Base-by-base conservation (phyloP, 2,888 invertebrate species). In the Tolmerus cingulatus region DNA sequence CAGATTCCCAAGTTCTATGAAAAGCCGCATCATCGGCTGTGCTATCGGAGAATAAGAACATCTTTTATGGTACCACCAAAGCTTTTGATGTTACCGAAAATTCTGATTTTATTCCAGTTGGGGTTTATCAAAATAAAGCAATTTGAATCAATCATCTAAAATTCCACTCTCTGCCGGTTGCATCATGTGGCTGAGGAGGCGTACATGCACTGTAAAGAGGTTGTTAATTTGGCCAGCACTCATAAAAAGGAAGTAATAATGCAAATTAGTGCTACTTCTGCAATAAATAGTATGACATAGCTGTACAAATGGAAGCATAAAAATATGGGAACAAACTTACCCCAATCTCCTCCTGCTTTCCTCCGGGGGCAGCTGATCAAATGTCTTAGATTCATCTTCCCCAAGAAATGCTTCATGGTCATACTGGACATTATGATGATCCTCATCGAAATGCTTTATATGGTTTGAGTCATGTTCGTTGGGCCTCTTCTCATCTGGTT, bases 341-440 rank as follows among this genome's bases (percentile, higher is more conserved):
- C 96, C 96, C 40, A 99, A 93, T 91, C 98, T 94, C 87, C 97
- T 94, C 91, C 97, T 96, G 92, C 98, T 98, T 92, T 99, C 99
- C 92, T 99, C 98, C 2, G 99, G 99, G 0, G 97, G 94, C 76
- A 99, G 93, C 90, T 98, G 96, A 91, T 99, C 98, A 91, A 99
- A 99, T 4, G 97, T 96, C 91, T 97, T 97, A 0, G 99, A 97
- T 90, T 96, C 95, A 89, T 98, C 97, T 91, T 98, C 97, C 0
- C 99, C 99, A 14, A 99, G 94, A 92, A 99, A 99, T 0, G 98
- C 98, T 91, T 99, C 99, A 91, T 99, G 99, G 91, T 99, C 99
- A 91, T 97, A 99, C 89, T 98, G 97, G 82, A 95, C 93, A 92
- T 99, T 97, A 90, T 98, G 98, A 88, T 96, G 95, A 19, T 86